Evolutionary conservation across 1,140 invertebrate species (phyloP), one percentile per base, ranked within the genome.

Genomic region (Conus betulinus): DNA sequence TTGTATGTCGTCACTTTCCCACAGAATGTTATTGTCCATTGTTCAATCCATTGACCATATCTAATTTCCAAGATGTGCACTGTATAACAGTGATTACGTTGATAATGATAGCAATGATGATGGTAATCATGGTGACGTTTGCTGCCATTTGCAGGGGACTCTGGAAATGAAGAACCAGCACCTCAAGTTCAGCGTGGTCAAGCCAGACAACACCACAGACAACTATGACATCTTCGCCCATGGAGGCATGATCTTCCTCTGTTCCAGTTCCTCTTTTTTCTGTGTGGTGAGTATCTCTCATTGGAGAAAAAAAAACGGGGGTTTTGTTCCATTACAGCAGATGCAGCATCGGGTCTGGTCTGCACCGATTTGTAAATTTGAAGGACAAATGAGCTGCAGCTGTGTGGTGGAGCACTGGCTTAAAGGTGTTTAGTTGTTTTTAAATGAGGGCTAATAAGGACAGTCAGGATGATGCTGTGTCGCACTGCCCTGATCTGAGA

Each of bases 211-310:
- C 74, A 90, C 87, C 86, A 96, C 96, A 15, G 96, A 96, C 93
- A 96, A 97, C 91, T 97, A 97, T 94, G 97, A 97, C 91, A 96
- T 98, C 10, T 98, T 97, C 95, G 97, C 97, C 88, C 97, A 98
- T 93, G 97, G 97, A 60, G 97, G 97, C 90, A 97, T 98, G 97
- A 95, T 97, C 91, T 98, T 98, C 94, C 98, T 97, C 97, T 97
- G 97, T 93, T 96, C 96, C 91, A 97, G 97, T 87, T 98, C 97
- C 90, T 95, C 97, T 86, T 96, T 97, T 90, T 98, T 98, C 95
- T 96, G 97, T 90, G 91, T 97, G 92, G 97, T 98, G 95, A 95
- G 95, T 94, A 17, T 60, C 15, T n/a, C n/a, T 60, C 57, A 15
- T 60, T 60, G 57, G 57, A 60, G 15, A 60, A 8, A 60, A 15